Percentiles rank a stretch among this genome's conserved stretches.
phyloP scores from a whole-genome alignment of 2,888 invertebrate genomes.

The Catocala fraxini region DNA sequence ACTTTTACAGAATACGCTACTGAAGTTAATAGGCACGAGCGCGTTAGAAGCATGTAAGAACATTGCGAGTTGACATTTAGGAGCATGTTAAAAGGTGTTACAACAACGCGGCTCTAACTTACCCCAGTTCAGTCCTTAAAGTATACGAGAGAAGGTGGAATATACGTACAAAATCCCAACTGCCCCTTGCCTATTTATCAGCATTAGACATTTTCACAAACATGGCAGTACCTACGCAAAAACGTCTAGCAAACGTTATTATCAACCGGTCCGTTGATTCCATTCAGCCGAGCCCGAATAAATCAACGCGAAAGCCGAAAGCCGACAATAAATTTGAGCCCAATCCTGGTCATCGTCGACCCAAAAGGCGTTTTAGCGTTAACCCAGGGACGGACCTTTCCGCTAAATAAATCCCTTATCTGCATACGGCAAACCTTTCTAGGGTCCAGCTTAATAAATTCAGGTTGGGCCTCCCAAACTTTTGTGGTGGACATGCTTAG shows the following conservation, averaged over 20 bases:
- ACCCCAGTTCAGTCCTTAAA: neutral
- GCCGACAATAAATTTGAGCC: conserved; percentile 84
- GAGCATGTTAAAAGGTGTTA: too few species aligned
- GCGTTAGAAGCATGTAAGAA: too few species aligned
- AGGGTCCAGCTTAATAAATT: conserved; percentile 88
- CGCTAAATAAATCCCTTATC: conserved; percentile 88
- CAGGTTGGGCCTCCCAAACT: conserved; percentile 85
- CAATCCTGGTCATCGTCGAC: conserved; percentile 86
- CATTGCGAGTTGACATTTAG: too few species aligned
- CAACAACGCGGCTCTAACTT: too few species aligned
- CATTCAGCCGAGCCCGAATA: conserved; percentile 76
- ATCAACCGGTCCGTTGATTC: conserved; percentile 72
- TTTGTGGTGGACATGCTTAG: conserved; percentile 65
- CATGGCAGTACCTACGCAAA: conserved; percentile 49
- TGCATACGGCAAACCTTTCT: conserved; percentile 88
- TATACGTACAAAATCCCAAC: conserved; percentile 18
- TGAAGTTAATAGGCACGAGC: too few species aligned
- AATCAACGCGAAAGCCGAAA: conserved; percentile 83
- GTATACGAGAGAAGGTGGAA: neutral
- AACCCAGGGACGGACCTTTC: conserved; percentile 87
- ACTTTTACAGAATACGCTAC: too few species aligned
- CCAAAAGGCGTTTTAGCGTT: conserved; percentile 82
- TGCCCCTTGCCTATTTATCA: conserved; percentile 43
- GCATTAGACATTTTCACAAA: conserved; percentile 48
- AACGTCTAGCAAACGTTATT: conserved; percentile 64